phyloP scores from a whole-genome alignment of 2,113 vertebrate genomes.

The Mustela lutreola region DNA sequence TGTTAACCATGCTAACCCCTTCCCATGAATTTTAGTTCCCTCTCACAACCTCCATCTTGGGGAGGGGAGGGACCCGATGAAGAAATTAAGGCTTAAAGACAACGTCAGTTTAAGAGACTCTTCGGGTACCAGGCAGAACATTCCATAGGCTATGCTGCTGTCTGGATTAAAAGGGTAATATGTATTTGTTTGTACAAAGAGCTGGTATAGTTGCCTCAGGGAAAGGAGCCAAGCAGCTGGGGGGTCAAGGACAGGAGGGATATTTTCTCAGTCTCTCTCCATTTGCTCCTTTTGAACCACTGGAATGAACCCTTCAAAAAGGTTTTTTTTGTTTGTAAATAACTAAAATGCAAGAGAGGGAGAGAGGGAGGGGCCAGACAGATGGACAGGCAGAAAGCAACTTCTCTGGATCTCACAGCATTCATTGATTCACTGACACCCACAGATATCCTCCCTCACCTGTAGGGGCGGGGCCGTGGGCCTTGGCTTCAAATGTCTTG shows the following conservation, averaged over 20 bases:
- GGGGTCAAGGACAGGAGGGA: neutral
- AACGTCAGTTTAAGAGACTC: neutral
- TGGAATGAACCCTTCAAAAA: neutral
- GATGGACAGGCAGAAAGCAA: neutral
- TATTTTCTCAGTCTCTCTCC: neutral
- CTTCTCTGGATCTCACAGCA: neutral
- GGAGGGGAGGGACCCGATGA: neutral
- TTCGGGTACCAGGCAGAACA: neutral
- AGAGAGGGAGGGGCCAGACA: neutral
- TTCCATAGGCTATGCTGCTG: rapidly evolving
- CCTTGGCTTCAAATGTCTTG: neutral
- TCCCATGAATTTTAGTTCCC: neutral
- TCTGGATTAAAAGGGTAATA: neutral
- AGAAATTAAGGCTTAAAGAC: neutral
- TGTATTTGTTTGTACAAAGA: neutral
- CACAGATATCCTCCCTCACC: no score
- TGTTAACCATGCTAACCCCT: neutral
- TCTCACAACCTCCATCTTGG: no score
- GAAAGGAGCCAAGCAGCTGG: neutral
- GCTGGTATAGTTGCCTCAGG: rapidly evolving
- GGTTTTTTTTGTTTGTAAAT: neutral
- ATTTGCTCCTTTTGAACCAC: neutral
- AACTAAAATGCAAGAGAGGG: neutral
- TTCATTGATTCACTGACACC: neutral
- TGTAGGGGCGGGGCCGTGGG: rapidly evolving